These are phyloP conservation scores for Limnodromus scolopaceus DNA, from an alignment of 2,797 vertebrate genomes.

Conservation along the genomic window DNA sequence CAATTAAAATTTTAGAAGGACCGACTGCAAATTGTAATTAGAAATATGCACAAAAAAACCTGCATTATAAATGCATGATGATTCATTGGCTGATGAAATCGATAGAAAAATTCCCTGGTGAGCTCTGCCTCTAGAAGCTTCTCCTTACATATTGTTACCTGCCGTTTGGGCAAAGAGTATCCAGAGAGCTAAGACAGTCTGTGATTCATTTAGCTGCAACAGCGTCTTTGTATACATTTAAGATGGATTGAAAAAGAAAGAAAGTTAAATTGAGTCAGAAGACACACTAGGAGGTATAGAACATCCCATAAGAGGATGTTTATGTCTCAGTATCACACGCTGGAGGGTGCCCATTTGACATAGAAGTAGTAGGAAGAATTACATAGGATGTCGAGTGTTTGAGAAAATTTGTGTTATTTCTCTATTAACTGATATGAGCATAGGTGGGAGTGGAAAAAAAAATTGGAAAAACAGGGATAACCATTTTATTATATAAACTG, in stretches of 20 bases:
- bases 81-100: background rate
- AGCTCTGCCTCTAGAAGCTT: background rate
- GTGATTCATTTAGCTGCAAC: background rate
- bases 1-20: slow-evolving; percentile 8
- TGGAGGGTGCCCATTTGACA: background rate
- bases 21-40: background rate
- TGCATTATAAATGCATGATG: background rate
- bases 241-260: background rate
- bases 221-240: background rate
- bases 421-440: background rate
- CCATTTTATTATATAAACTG: background rate
- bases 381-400: background rate
- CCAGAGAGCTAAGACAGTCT: background rate
- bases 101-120: background rate
- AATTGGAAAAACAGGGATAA: background rate
- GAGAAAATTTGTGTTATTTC: background rate
- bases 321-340: background rate
- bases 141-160: background rate
- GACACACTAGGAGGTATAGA: background rate
- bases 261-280: background rate
- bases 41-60: background rate
- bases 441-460: background rate
- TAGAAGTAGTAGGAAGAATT: background rate
- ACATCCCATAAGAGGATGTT: background rate
- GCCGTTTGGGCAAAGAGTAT: background rate